phyloP scores from a whole-genome alignment of 2,888 invertebrate genomes.

The Drosophila rellima region DNA sequence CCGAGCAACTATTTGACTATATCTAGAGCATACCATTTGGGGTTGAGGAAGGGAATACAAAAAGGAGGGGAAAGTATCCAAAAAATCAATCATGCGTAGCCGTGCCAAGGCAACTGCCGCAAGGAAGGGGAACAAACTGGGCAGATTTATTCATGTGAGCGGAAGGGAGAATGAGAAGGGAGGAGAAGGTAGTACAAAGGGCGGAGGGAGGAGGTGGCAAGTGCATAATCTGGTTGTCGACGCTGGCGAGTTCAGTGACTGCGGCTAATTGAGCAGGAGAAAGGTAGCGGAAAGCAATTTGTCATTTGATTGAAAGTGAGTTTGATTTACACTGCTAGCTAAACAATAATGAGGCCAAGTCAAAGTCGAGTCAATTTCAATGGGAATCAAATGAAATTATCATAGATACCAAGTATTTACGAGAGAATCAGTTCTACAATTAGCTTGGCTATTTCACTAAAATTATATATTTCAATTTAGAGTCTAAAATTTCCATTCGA shows the following conservation, averaged over 20 bases:
- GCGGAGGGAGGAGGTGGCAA: conserved; percentile 7
- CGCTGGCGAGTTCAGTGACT: conserved; percentile 67
- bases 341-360: conserved; percentile 44
- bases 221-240: conserved; percentile 67
- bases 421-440: conserved; percentile 1
- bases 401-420: background rate
- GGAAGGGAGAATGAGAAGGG: background rate
- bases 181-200: background rate
- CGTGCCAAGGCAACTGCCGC: conserved; percentile 6
- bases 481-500: too few species aligned
- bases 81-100: conserved; percentile 63
- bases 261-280: conserved; percentile 71
- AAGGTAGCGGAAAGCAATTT: conserved; percentile 78
- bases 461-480: too few species aligned
- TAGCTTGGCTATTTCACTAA: background rate
- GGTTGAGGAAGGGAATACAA: background rate
- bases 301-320: conserved; percentile 77
- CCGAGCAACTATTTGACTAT: background rate
- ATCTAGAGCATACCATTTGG: conserved; percentile 30
- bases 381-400: conserved; percentile 3
- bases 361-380: conserved; percentile 4
- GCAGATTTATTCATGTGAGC: conserved; percentile 4
- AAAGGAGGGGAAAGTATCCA: conserved; percentile 29
- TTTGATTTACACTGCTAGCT: conserved; percentile 57
- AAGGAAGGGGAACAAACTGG: conserved; percentile 7